These are phyloP conservation scores for Casuarius casuarius DNA, from an alignment of 2,113 vertebrate species.

Conservation along the genomic window DNA sequence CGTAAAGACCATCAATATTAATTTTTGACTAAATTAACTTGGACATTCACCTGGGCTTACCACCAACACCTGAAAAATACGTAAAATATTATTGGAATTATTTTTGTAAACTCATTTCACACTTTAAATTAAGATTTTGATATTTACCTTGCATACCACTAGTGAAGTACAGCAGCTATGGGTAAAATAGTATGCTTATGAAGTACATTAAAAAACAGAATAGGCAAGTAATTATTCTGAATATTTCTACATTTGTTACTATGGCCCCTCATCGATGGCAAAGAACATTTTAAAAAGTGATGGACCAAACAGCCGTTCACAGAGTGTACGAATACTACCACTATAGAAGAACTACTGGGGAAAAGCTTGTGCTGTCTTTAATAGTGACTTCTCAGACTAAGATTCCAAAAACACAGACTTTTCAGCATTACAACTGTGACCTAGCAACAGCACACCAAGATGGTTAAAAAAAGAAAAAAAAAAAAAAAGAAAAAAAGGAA, in stretches of 20 bases:
- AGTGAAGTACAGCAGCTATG: slow-evolving; percentile 8
- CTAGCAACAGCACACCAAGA: not conserved
- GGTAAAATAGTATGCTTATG: slow-evolving; percentile 19
- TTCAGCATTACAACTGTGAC: not conserved
- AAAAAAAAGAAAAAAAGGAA: too few relatives aligned
- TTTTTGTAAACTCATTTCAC: not conserved
- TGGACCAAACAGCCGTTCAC: slow-evolving; percentile 20
- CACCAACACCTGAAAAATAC: not conserved
- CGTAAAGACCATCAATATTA: not conserved
- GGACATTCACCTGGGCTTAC: not conserved
- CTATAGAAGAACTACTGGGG: not conserved
- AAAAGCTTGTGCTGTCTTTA: slow-evolving; percentile 2
- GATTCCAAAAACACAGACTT: not conserved
- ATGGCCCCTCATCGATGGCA: not conserved
- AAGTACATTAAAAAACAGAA: slow-evolving; percentile 39
- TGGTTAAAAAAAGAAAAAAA: not conserved
- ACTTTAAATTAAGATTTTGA: not conserved
- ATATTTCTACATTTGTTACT: not conserved
- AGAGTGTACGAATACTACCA: slow-evolving; percentile 29
- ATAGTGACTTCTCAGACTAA: slow-evolving; percentile 6
- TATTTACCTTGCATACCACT: not conserved
- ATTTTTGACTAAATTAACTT: not conserved
- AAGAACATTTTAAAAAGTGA: slow-evolving; percentile 33
- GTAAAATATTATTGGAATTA: not conserved
- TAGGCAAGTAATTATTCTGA: slow-evolving; percentile 8